A percentile compares a stretch with the other conserved stretches of the same genome.
Evolutionary conservation across 30 jellyfish, hydroid and myxozoan genomes (phyloP).

Genomic region (Pelagia noctiluca): DNA sequence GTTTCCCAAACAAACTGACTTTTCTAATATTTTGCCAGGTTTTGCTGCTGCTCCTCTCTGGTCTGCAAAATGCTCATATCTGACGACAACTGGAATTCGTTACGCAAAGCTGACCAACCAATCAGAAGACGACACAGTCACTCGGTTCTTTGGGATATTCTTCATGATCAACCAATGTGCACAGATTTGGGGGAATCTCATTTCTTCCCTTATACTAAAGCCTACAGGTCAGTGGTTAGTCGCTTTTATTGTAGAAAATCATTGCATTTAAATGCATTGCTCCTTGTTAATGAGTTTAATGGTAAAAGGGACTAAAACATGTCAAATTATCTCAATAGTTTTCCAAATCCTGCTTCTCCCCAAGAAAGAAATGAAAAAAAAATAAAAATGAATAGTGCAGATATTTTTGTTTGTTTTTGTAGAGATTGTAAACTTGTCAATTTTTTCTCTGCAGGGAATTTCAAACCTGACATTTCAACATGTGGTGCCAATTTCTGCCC

Average conservation of each 20-base stretch:
- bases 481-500: constrained; percentile 96
- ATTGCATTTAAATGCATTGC: too few relatives aligned
- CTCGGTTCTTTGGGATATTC: constrained; percentile 87
- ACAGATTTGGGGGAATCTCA: constrained; percentile 93
- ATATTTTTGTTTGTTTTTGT: too few relatives aligned
- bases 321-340: too few relatives aligned
- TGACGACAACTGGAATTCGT: constrained; percentile 81
- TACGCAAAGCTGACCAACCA: constrained; percentile 64
- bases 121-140: constrained; percentile 66
- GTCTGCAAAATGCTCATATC: constrained; percentile 92
- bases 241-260: too few relatives aligned
- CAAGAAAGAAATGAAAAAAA: too few relatives aligned
- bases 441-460: too few relatives aligned
- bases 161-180: constrained; percentile 84
- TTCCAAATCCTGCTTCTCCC: too few relatives aligned
- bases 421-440: too few relatives aligned
- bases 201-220: constrained; percentile 79
- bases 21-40: constrained; percentile 64
- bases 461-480: constrained; percentile 10
- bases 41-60: constrained; percentile 95
- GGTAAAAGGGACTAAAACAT: too few relatives aligned
- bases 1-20: too few relatives aligned
- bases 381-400: too few relatives aligned
- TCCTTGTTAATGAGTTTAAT: too few relatives aligned
- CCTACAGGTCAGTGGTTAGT: constrained; percentile 74